phyloP scores from a whole-genome alignment of 2,888 invertebrate genomes.

The Drosophila mettleri region DNA sequence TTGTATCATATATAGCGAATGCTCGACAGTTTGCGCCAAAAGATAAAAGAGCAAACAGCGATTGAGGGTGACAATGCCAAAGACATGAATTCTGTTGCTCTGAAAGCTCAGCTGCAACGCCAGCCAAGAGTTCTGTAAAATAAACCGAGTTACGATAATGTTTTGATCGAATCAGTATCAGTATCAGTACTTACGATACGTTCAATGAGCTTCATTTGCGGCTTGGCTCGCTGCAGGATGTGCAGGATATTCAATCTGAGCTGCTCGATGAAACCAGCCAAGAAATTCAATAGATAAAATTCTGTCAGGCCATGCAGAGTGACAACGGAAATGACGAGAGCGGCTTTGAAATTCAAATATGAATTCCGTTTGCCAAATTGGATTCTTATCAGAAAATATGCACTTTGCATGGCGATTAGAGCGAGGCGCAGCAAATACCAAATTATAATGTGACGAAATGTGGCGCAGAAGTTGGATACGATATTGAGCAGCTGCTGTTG shows the following conservation, averaged over 20 bases:
- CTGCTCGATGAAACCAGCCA: conserved; percentile 8
- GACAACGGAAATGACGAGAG: background rate
- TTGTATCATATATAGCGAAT: conserved; percentile 23
- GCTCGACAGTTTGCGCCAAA: conserved; percentile 2
- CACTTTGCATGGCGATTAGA: conserved; percentile 13
- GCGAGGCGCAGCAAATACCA: conserved; percentile 9
- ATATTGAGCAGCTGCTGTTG: conserved; percentile 8
- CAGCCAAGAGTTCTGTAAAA: background rate
- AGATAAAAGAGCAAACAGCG: background rate
- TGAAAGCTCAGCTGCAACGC: conserved; percentile 9
- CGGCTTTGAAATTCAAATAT: background rate
- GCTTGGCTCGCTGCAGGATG: conserved; percentile 1
- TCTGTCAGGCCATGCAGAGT: conserved; percentile 7
- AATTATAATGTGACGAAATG: conserved; percentile 13
- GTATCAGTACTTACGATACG: conserved; percentile 19
- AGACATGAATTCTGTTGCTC: conserved; percentile 19
- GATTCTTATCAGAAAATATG: conserved; percentile 24
- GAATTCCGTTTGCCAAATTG: conserved; percentile 13
- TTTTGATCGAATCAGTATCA: background rate
- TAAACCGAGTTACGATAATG: background rate
- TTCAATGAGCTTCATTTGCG: background rate
- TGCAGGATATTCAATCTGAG: background rate
- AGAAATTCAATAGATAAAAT: conserved; percentile 14
- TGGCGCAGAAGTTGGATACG: background rate
- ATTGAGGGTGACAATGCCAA: conserved; percentile 8